Evolutionary conservation across 2,888 invertebrate species (phyloP), one percentile per base, ranked within the genome.

Genomic region (Noctuana brunneofusca): DNA sequence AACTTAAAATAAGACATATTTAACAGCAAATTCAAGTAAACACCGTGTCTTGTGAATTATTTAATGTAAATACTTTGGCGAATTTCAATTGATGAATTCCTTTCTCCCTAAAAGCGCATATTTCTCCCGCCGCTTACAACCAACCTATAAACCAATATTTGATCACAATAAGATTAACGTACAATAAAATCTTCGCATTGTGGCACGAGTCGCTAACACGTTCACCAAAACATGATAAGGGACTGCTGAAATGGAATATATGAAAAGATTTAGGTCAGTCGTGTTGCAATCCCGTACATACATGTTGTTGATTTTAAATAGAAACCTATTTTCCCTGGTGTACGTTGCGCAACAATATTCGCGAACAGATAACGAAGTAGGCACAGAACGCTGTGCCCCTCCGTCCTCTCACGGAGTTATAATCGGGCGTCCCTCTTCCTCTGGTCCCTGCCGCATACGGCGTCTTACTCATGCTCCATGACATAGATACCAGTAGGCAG

Each of bases 281-380:
- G 60, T 71, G 68, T 71, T 69, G 69, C 70, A 66, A 65, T 69
- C 75, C 71, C 63, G 18, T 49, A 20, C 20, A 64, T 64, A 62
- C 60, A 63, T 73, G 72, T 78, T 76, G 70, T 70, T 73, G 57
- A 70, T 65, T 72, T 71, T 65, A 74, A 69, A 70, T 76, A 75
- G 71, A 75, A 87, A 90, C 87, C 80, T 87, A 82, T 89, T 89
- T 83, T 76, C 78, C 79, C 79, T 70, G 71, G 59, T 87, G 91
- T 90, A 89, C 87, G 66, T 89, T 89, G 83, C 84, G 86, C 84
- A 90, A 90, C 75, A 79, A 86, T 89, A 88, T 90, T 91, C 89
- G 90, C 90, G 84, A 89, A 90, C 82, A 85, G 87, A 88, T 89
- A 89, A 83, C 82, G 74, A 76, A 79, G 80, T 86, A 81, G 78